Evolutionary conservation across 2,797 vertebrate genomes (phyloP).

Genomic region (Oreortyx pictus): DNA sequence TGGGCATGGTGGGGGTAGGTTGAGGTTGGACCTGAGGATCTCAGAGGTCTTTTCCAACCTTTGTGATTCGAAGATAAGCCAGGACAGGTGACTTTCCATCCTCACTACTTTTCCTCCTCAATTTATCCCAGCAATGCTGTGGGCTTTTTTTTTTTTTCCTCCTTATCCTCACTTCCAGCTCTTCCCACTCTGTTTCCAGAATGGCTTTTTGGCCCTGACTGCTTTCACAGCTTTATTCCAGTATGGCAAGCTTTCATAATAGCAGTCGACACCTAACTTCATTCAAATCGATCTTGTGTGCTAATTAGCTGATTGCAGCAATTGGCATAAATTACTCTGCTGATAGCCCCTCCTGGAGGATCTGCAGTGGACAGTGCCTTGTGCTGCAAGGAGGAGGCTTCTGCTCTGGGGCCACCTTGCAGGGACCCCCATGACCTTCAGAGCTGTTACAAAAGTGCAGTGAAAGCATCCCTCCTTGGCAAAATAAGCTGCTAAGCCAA

Average conservation of each 20-base stretch:
- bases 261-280: conserved; percentile 54
- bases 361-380: not conserved
- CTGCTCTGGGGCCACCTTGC: not conserved
- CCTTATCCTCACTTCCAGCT: not conserved
- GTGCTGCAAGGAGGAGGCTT: not conserved
- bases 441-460: not conserved
- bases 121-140: rapidly evolving
- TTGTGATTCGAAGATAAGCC: no score
- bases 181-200: not conserved
- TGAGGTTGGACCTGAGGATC: not conserved
- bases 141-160: rapidly evolving
- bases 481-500: not conserved
- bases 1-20: not conserved
- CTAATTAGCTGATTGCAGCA: conserved; percentile 69
- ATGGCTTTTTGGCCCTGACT: not conserved
- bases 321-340: conserved; percentile 48
- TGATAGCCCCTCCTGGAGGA: conserved; percentile 10
- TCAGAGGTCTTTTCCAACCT: not conserved
- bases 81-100: not conserved
- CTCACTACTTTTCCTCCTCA: not conserved
- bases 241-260: not conserved
- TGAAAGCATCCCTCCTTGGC: not conserved
- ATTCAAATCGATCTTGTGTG: conserved; percentile 60
- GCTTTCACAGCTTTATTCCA: not conserved
- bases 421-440: not conserved